Conservation (phyloP, 2,797 vertebrate species). For the Chaetodon trifasciatus region DNA sequence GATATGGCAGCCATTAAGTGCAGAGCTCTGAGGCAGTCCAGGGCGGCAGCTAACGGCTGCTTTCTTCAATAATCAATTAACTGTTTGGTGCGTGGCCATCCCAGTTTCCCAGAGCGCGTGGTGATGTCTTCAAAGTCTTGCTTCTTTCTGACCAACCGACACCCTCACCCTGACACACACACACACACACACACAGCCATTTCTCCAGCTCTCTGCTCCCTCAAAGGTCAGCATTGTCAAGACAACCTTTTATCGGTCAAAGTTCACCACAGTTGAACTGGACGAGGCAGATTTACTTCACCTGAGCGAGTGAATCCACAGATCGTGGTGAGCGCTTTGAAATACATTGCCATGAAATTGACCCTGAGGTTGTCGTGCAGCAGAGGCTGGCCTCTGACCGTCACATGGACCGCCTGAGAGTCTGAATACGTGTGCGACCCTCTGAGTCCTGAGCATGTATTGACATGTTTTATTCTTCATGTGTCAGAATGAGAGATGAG, state of each 20-base stretch:
- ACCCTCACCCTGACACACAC: too few species aligned
- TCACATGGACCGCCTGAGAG: too few species aligned
- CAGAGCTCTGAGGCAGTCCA: not conserved
- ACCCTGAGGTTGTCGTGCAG: too few species aligned
- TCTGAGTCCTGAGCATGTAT: not conserved
- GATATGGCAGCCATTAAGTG: constrained; percentile 12
- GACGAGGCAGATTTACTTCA: not conserved
- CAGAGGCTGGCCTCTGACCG: too few species aligned
- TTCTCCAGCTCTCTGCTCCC: not conserved
- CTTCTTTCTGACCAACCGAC: not conserved
- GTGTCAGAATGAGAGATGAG: not conserved
- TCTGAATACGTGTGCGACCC: too few species aligned
- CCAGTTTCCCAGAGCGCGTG: not conserved
- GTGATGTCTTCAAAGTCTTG: not conserved
- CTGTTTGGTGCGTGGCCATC: not conserved
- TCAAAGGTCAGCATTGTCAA: not conserved
- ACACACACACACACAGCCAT: too few species aligned
- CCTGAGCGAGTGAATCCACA: not conserved
- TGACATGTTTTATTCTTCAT: not conserved
- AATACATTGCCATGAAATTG: not conserved
- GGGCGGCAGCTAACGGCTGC: not conserved
- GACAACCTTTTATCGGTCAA: not conserved
- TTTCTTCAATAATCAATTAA: not conserved
- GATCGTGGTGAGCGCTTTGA: not conserved
- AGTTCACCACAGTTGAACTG: not conserved